Evolutionary conservation across 2,888 invertebrate genomes (phyloP), one percentile per base, ranked within the genome.

Genomic region (Hofmannophila pseudospretella): DNA sequence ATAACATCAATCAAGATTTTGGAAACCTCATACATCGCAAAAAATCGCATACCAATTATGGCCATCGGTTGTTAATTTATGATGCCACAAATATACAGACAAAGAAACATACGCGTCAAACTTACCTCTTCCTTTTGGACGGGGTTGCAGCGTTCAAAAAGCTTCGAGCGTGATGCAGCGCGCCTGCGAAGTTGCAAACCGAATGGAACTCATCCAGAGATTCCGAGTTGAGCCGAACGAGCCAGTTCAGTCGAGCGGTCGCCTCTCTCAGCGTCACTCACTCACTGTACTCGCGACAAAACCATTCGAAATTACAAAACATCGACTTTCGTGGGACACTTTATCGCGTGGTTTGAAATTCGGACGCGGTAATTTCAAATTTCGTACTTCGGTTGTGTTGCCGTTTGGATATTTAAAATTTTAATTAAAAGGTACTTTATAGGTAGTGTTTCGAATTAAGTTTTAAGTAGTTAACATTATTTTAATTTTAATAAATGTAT

Each of bases 201-300:
- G 44, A 51, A 30, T 42, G 36, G 26, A 33, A 10, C 5, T 45
- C 46, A 56, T 42, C 47, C 36, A 36, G 36, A 44, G 40, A 47
- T 41, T n/a, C 38, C 34, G 31, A 34, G 26, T n/a, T n/a, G n/a
- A 29, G 29, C 31, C 41, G 41, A 19, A 22, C n/a, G 29, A 35
- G 30, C 48, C 48, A 58, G 55, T 57, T 49, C 48, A 58, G 55
- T 57, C 42, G 49, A 26, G 27, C 36, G 59, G 52, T 44, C 43
- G 66, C 54, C 61, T 47, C 54, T 49, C 46, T 42, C 51, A 54
- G 59, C 48, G 57, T 42, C 51, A 59, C 62, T 65, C 58, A 27
- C 35, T 20, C 29, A 16, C 8, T 5, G 7, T 8, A 23, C 11
- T 27, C 27, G 1, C 3, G 11, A 26, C 2, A 7, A 22, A 3